Percentiles rank a stretch among this genome's conserved stretches.
phyloP scores from a whole-genome alignment of 2,888 invertebrate species.

The Lepidochitona cinerea region DNA sequence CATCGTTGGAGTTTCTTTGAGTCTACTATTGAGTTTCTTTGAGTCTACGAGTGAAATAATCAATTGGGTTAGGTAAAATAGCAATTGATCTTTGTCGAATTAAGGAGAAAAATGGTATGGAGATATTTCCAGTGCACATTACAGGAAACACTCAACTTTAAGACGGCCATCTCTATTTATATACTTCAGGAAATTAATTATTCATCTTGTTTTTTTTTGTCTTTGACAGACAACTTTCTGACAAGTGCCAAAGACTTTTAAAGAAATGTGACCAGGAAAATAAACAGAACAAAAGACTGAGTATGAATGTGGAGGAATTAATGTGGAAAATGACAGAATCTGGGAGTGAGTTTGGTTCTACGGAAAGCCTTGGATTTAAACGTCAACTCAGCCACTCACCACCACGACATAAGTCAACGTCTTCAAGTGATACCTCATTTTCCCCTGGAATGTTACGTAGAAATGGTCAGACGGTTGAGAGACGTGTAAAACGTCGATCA shows the following conservation, averaged over 20 bases:
- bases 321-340: conserved; percentile 80
- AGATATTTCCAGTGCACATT: no score
- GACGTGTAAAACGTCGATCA: conserved; percentile 53
- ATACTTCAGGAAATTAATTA: no score
- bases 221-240: conserved; percentile 76
- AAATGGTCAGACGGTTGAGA: conserved; percentile 32
- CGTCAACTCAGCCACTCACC: conserved; percentile 50
- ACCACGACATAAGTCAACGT: conserved; percentile 10
- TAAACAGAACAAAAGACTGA: conserved; percentile 83
- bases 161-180: no score
- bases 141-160: no score
- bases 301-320: conserved; percentile 89
- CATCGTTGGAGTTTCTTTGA: no score
- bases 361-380: conserved; percentile 42
- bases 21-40: no score
- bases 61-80: no score
- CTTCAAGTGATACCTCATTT: background rate
- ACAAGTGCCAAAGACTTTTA: conserved; percentile 80
- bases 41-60: no score
- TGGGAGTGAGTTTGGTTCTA: conserved; percentile 39
- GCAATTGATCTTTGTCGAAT: no score
- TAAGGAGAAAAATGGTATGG: no score
- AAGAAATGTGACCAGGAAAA: conserved; percentile 79
- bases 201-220: conserved; percentile 12
- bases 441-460: conserved; percentile 43